Conservation (phyloP, 2,797 vertebrate species). For the Prunella strophiata region DNA sequence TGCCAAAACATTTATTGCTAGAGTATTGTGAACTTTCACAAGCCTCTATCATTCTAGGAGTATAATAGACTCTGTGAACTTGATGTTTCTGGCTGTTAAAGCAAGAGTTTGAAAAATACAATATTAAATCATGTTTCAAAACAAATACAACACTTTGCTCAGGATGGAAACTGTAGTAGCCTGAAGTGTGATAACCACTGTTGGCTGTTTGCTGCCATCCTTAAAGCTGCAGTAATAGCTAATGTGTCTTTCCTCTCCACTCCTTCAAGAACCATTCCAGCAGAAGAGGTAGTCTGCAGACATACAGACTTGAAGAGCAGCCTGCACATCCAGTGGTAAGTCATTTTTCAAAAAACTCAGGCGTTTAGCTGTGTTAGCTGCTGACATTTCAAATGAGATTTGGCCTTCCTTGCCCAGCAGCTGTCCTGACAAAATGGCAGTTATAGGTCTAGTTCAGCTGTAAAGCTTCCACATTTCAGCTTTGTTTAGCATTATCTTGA, state of each 20-base stretch:
- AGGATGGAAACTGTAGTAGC: not conserved
- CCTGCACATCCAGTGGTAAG: slow-evolving; percentile 87
- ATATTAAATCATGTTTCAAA: not conserved
- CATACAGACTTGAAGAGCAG: slow-evolving; percentile 84
- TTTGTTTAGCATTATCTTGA: not conserved
- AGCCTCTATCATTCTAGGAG: not conserved
- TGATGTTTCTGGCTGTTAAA: not conserved
- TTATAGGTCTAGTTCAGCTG: not conserved
- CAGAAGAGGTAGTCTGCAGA: slow-evolving; percentile 83
- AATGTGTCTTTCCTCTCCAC: not conserved
- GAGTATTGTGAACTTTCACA: not conserved
- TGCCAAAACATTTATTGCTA: not conserved
- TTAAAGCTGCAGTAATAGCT: not conserved
- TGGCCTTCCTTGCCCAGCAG: not conserved
- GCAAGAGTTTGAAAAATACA: not conserved
- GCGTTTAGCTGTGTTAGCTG: not conserved
- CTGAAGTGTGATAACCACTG: not conserved
- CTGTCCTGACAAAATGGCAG: not conserved
- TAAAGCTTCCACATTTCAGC: not conserved
- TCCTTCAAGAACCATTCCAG: slow-evolving; percentile 83
- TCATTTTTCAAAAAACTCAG: not conserved
- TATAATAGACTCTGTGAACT: not conserved
- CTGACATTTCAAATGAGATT: not conserved
- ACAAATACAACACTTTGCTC: not conserved
- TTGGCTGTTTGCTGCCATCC: not conserved